Percentiles rank a stretch among this genome's conserved stretches.
These are phyloP conservation scores for Creontiades dilutus DNA, from an alignment of 2,888 invertebrate genomes.

Conservation along the genomic window DNA sequence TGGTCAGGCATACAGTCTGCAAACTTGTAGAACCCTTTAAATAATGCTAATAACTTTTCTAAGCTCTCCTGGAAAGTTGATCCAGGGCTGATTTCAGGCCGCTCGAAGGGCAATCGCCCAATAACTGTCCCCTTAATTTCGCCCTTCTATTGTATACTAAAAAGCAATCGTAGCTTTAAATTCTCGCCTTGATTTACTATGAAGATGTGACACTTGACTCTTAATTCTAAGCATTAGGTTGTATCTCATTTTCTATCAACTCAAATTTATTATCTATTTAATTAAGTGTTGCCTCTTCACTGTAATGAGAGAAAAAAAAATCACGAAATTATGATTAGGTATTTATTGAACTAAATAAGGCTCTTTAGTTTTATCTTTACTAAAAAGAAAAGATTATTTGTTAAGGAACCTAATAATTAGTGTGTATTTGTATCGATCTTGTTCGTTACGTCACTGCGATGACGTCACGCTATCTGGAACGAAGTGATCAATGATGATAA, in stretches of 20 bases:
- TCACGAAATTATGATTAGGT: neutral
- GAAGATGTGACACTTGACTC: constrained; percentile 77
- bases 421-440: neutral
- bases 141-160: neutral
- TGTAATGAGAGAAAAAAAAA: constrained; percentile 73
- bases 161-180: constrained; percentile 14
- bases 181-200: constrained; percentile 74
- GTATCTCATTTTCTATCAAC: constrained; percentile 55
- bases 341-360: constrained; percentile 35
- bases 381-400: constrained; percentile 21
- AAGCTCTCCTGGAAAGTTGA: too few relatives aligned
- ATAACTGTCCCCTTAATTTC: neutral
- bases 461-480: neutral
- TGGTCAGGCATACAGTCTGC: too few relatives aligned
- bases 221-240: constrained; percentile 10
- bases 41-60: neutral
- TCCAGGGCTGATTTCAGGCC: neutral
- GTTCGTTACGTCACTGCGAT: neutral
- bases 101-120: neutral
- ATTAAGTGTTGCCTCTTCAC: constrained; percentile 77
- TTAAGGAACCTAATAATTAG: neutral
- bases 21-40: neutral
- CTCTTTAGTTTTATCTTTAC: neutral
- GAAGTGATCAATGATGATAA: neutral
- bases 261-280: constrained; percentile 71